A percentile compares a stretch with the other conserved stretches of the same genome.
These are phyloP conservation scores for Dendropsophus ebraccatus DNA, from an alignment of 2,113 vertebrate species.

Conservation along the genomic window DNA sequence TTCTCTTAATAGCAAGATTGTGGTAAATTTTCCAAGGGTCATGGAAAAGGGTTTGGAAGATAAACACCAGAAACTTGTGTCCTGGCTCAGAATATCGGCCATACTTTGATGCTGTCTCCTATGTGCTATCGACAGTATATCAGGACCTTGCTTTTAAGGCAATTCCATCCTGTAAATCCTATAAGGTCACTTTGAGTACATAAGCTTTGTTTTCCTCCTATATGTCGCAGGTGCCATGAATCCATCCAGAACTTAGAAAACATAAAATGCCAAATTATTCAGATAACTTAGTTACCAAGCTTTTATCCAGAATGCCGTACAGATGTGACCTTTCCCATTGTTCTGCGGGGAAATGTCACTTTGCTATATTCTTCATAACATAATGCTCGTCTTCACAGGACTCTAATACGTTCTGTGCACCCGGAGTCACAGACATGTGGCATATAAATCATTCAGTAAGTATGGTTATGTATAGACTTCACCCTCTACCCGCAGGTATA, in stretches of 20 bases:
- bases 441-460: conserved; percentile 31
- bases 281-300: conserved; percentile 16
- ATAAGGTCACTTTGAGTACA: background rate
- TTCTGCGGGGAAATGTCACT: conserved; percentile 44
- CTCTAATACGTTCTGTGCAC: conserved; percentile 4
- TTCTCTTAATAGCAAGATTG: no score
- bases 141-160: no score
- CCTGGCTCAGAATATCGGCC: no score
- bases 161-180: no score
- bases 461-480: conserved; percentile 10
- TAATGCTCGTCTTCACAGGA: conserved; percentile 12
- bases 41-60: no score
- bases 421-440: conserved; percentile 1
- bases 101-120: no score
- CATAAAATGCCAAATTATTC: conserved; percentile 39
- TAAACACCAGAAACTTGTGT: no score
- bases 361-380: conserved; percentile 35
- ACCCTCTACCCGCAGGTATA: background rate
- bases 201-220: background rate
- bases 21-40: no score
- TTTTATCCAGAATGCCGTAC: conserved; percentile 16
- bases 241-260: background rate
- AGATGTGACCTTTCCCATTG: conserved; percentile 49
- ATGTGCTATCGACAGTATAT: no score
- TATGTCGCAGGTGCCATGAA: background rate